Evolutionary conservation across 2,888 invertebrate genomes (phyloP).

Genomic region (Tineola bisselliella): DNA sequence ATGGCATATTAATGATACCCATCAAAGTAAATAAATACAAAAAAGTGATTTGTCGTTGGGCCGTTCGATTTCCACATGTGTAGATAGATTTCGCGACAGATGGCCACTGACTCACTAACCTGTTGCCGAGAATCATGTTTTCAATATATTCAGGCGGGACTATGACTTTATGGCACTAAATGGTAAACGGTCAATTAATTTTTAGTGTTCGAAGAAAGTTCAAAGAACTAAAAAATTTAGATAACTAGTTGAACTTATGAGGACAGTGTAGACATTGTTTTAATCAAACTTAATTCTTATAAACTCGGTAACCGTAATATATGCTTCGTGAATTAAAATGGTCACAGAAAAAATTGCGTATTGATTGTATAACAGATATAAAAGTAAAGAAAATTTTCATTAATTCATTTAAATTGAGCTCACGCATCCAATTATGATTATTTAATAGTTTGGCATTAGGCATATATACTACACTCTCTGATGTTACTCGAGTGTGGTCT

Average conservation of each 20-base stretch:
- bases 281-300: not conserved
- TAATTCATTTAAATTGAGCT: too few relatives aligned
- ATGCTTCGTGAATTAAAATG: not conserved
- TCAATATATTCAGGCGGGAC: conserved; percentile 46
- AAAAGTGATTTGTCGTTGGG: conserved; percentile 17
- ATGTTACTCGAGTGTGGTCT: too few relatives aligned
- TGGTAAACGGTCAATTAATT: not conserved
- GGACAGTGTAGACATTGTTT: not conserved
- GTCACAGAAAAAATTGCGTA: too few relatives aligned
- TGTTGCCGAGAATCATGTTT: conserved; percentile 30
- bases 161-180: conserved; percentile 1
- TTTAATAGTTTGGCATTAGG: too few relatives aligned
- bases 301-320: not conserved
- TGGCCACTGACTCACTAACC: conserved; percentile 62
- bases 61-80: conserved; percentile 50
- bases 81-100: conserved; percentile 56
- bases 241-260: not conserved
- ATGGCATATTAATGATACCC: conserved; percentile 22
- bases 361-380: too few relatives aligned
- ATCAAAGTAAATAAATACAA: not conserved
- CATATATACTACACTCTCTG: too few relatives aligned
- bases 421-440: too few relatives aligned
- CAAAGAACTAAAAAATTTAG: not conserved
- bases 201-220: not conserved
- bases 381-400: too few relatives aligned